Conservation (phyloP, 2,797 vertebrate genomes). For the Ctenosaura bakeri region DNA sequence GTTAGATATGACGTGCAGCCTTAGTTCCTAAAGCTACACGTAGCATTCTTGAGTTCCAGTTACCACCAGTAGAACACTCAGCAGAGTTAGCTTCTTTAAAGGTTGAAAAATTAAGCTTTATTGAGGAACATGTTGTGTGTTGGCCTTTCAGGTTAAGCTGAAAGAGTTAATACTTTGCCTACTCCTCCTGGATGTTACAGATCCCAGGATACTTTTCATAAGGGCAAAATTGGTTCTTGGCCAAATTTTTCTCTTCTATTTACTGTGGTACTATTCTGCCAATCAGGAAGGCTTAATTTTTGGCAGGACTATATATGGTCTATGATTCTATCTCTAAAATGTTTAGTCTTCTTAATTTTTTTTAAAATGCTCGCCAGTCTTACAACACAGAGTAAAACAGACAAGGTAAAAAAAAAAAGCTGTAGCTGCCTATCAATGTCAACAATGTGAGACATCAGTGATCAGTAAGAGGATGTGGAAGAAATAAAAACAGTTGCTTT, state of each 20-base stretch:
- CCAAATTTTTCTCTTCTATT: slow-evolving; percentile 31
- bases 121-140: slow-evolving; percentile 66
- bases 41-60: slow-evolving; percentile 65
- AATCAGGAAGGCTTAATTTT: not conserved
- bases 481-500: too few relatives aligned
- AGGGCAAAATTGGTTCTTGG: slow-evolving; percentile 59
- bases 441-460: not conserved
- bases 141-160: slow-evolving; percentile 62
- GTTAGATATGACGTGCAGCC: slow-evolving; percentile 61
- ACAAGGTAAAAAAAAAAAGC: not conserved
- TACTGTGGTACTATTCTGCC: rapidly evolving
- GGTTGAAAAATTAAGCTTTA: slow-evolving; percentile 64
- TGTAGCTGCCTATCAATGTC: not conserved
- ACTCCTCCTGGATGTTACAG: slow-evolving; percentile 56
- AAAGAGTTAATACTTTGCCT: slow-evolving; percentile 64
- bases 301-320: not conserved
- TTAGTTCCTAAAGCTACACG: slow-evolving; percentile 68
- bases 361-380: not conserved
- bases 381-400: not conserved
- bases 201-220: slow-evolving; percentile 61
- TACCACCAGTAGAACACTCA: slow-evolving; percentile 60
- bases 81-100: slow-evolving; percentile 69
- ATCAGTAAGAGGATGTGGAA: not conserved
- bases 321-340: slow-evolving; percentile 1
- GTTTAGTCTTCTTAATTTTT: not conserved